phyloP scores from a whole-genome alignment of 2,797 vertebrate genomes.

The Onychomys arenicola region DNA sequence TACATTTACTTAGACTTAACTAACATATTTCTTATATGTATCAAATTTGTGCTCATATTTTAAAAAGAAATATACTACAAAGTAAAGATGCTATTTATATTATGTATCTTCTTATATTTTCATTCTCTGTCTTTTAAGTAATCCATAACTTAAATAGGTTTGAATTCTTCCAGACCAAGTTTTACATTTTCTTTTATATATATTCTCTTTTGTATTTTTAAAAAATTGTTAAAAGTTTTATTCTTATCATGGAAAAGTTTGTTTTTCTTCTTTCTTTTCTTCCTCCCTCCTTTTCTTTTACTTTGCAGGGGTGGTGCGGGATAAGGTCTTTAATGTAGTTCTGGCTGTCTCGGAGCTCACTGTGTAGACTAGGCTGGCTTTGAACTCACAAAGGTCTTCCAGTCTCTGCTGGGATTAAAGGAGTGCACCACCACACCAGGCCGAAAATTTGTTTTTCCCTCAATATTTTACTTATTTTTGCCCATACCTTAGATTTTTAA shows the following conservation, averaged over 20 bases:
- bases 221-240: neutral
- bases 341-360: neutral
- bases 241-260: conserved; percentile 38
- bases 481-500: conserved; percentile 25
- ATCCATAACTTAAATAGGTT: neutral
- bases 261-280: neutral
- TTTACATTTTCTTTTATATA: conserved; percentile 17
- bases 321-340: neutral
- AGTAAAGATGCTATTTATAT: neutral
- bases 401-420: neutral
- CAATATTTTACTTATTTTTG: conserved; percentile 26
- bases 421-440: neutral
- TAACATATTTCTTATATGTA: neutral
- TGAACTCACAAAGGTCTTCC: neutral
- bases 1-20: neutral
- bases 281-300: neutral
- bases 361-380: neutral
- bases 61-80: neutral
- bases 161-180: neutral
- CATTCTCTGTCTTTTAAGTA: neutral
- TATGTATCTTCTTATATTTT: neutral
- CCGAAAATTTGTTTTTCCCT: conserved; percentile 43
- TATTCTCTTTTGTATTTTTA: neutral
- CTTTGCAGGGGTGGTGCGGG: too few species aligned
- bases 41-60: neutral